Base-by-base conservation (phyloP, 2,113 vertebrate species). In the Alligator sinensis region DNA sequence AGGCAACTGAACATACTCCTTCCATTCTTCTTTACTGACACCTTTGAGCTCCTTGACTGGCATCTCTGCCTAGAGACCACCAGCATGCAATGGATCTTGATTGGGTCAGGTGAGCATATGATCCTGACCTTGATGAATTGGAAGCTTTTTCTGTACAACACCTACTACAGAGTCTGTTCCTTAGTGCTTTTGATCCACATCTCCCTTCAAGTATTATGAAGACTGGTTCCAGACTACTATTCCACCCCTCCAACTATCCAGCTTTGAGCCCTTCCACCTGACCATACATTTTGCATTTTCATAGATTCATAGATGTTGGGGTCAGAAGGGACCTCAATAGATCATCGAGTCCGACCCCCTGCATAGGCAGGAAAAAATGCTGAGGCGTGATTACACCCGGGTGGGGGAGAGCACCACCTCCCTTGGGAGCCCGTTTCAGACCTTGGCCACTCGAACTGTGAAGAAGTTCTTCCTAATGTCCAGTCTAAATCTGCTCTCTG, bases 121-220 rank as follows among this genome's bases (percentile, higher is more conserved):
- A 19, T 87, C 10, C 60, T n/a, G 2, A 16, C 22, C 10, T 4
- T 54, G 27, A 1, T 0, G 0, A 64, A 30, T 11, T 58, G n/a
- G 11, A 86, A 81, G 8, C 5, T 18, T 22, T 22, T 8, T n/a
- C 25, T 4, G 9, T 64, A 18, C 61, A 87, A 63, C 14, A 72
- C 13, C 21, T 34, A 72, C 11, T 6, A 38, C 30, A 34, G 34
- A 72, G 17, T 24, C 19, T 38, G 21, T 22, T 72, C 21, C 21
- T 72, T 13, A 24, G 19, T 72, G 70, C 54, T 17, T 38, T 4
- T 9, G 18, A 24, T 86, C 24, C n/a, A 27, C 78, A 25, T 4
- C 63, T 57, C 11, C 64, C 30, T 6, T 11, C 38, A 12, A 10
- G 22, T 47, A 38, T 22, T 22, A 22, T 6, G 21, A 72, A 38